Conservation (phyloP, 2,797 vertebrate species). For the Zenarchopterus dispar region DNA sequence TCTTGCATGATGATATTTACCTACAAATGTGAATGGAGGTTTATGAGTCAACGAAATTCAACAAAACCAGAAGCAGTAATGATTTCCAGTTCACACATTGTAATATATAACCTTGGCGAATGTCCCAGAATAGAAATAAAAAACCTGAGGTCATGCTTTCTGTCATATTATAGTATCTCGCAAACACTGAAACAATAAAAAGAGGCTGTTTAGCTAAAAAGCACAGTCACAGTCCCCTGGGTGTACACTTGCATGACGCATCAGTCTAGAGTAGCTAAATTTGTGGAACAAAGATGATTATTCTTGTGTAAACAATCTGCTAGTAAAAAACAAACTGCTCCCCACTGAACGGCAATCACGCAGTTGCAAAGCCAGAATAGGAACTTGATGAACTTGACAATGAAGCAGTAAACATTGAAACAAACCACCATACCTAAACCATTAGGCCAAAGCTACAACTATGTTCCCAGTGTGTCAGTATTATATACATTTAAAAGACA, state of each 20-base stretch:
- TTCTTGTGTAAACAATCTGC: constrained; percentile 71
- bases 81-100: constrained; percentile 17
- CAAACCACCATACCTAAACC: constrained; percentile 24
- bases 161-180: constrained; percentile 32
- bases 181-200: constrained; percentile 37
- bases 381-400: constrained; percentile 44
- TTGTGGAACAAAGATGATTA: constrained; percentile 76
- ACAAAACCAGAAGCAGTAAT: constrained; percentile 13
- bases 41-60: constrained; percentile 6
- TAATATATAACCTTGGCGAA: constrained; percentile 29
- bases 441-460: constrained; percentile 10
- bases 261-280: constrained; percentile 53
- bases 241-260: constrained; percentile 33
- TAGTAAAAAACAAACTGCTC: constrained; percentile 61
- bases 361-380: constrained; percentile 40
- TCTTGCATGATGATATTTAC: background rate
- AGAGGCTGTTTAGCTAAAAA: constrained; percentile 40
- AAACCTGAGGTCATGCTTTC: constrained; percentile 25
- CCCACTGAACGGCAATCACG: constrained; percentile 56
- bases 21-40: background rate
- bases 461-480: constrained; percentile 3
- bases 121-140: constrained; percentile 28
- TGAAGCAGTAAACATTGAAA: constrained; percentile 26
- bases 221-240: constrained; percentile 25
- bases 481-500: background rate